Evolutionary conservation across 2,888 invertebrate species (phyloP).

Genomic region (Leptothorax acervorum): DNA sequence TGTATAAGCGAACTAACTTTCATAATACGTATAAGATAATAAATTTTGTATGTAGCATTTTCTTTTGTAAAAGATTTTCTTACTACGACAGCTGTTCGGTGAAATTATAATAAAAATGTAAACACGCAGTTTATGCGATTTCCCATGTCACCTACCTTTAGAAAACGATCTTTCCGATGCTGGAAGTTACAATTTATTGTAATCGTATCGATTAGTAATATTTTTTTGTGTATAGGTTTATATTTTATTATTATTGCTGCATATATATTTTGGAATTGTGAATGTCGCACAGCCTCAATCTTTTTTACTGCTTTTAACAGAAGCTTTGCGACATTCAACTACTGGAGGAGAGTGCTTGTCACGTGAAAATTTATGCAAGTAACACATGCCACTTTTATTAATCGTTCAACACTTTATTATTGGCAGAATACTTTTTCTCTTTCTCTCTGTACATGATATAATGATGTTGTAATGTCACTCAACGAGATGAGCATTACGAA

Average conservation of each 20-base stretch:
- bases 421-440: conserved; percentile 78
- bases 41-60: conserved; percentile 55
- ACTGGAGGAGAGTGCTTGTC: neutral
- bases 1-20: conserved; percentile 35
- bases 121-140: conserved; percentile 7
- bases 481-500: conserved; percentile 77
- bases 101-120: conserved; percentile 34
- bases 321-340: neutral
- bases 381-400: conserved; percentile 71
- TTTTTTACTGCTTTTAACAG: neutral
- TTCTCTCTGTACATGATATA: conserved; percentile 79
- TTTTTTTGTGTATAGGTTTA: neutral
- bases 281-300: neutral
- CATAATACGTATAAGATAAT: conserved; percentile 19
- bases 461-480: conserved; percentile 70
- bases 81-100: conserved; percentile 14
- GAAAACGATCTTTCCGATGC: neutral
- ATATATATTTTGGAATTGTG: neutral
- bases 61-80: conserved; percentile 54
- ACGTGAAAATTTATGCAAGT: neutral
- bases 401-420: conserved; percentile 83
- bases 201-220: neutral
- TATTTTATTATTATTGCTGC: too few species aligned
- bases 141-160: conserved; percentile 7
- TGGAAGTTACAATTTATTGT: neutral